A percentile compares a stretch with the other conserved stretches of the same genome.
These are phyloP conservation scores for Pempheris klunzingeri DNA, from an alignment of 2,797 vertebrate genomes.

Conservation along the genomic window DNA sequence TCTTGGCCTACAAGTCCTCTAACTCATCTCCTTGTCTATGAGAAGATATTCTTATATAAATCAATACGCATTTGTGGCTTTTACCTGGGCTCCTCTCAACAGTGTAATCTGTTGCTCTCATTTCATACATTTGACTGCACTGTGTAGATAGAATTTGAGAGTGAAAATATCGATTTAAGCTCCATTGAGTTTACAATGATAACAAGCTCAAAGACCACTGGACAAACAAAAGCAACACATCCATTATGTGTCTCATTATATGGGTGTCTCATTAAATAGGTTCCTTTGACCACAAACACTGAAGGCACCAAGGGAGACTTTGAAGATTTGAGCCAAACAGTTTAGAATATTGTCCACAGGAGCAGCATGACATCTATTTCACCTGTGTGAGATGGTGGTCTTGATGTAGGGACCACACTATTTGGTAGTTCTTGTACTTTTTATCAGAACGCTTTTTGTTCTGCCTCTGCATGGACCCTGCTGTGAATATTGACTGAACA, in stretches of 20 bases:
- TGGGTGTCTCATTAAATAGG: slow-evolving; percentile 28
- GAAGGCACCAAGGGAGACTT: slow-evolving; percentile 11
- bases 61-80: slow-evolving; percentile 30
- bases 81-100: slow-evolving; percentile 19
- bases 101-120: neutral
- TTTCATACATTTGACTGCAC: slow-evolving; percentile 14
- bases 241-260: neutral
- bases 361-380: slow-evolving; percentile 1
- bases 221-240: neutral
- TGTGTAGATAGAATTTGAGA: neutral
- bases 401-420: neutral
- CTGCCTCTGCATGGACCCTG: slow-evolving; percentile 8
- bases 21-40: slow-evolving; percentile 17
- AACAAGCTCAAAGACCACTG: neutral
- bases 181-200: neutral
- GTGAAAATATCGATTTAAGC: neutral
- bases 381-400: slow-evolving; percentile 11
- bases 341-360: slow-evolving; percentile 6
- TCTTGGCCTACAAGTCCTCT: slow-evolving; percentile 10
- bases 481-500: slow-evolving; percentile 59
- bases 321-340: slow-evolving; percentile 9
- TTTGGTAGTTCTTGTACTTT: slow-evolving; percentile 31
- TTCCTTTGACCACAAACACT: slow-evolving; percentile 19
- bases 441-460: slow-evolving; percentile 45
- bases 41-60: slow-evolving; percentile 5